Conservation (phyloP, 2,797 vertebrate species). For the Crax fasciolata region DNA sequence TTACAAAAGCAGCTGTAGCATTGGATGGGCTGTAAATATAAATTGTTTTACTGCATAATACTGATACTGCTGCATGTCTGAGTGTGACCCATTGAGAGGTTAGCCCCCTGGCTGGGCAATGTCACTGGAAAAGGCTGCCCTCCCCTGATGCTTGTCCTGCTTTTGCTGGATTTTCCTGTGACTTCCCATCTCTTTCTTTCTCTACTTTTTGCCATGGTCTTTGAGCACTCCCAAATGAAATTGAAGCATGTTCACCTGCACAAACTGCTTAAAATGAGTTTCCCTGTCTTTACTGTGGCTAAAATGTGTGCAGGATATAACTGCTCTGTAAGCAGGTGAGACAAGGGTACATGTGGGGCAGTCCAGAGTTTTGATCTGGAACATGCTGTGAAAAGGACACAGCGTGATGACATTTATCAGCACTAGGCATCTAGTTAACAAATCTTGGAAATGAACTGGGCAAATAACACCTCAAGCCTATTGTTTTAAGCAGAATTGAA, state of each 20-base stretch:
- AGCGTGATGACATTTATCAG: constrained; percentile 70
- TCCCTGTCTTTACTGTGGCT: not conserved
- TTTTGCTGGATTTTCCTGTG: not conserved
- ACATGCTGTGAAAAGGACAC: constrained; percentile 62
- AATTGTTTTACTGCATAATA: not conserved
- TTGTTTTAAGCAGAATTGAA: constrained; percentile 62
- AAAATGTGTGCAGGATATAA: not conserved
- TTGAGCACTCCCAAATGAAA: not conserved
- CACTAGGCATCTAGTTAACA: constrained; percentile 62
- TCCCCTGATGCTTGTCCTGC: not conserved
- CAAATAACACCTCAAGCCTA: constrained; percentile 59
- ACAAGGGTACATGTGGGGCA: not conserved
- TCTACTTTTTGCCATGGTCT: not conserved
- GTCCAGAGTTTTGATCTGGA: constrained; percentile 69
- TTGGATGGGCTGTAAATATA: not conserved
- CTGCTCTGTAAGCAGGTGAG: constrained; percentile 49
- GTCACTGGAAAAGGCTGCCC: not conserved
- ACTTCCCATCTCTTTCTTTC: not conserved
- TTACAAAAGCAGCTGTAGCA: not conserved
- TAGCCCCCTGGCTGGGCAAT: not conserved
- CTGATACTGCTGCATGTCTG: not conserved
- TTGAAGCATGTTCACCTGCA: not conserved
- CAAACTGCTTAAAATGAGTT: not conserved
- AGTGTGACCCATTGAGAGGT: not conserved
- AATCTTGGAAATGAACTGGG: constrained; percentile 41